A percentile compares a stretch with the other conserved stretches of the same genome.
phyloP scores from a whole-genome alignment of 2,797 vertebrate genomes.

The Caiman crocodilus region DNA sequence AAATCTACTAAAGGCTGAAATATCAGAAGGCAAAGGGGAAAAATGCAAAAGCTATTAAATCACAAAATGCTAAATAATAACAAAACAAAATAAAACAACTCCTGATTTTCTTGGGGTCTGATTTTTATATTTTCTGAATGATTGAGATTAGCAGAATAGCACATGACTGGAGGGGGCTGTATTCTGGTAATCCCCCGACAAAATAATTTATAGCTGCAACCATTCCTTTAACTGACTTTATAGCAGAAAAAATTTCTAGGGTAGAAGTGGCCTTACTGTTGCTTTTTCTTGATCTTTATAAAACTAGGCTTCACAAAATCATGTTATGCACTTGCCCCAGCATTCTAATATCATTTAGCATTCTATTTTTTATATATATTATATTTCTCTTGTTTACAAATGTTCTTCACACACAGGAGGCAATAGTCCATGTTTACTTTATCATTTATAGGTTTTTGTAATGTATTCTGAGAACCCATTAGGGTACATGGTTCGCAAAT shows the following conservation, averaged over 20 bases:
- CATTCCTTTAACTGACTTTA: background rate
- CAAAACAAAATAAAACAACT: background rate
- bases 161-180: background rate
- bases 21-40: background rate
- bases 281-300: background rate
- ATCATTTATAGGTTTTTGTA: conserved; percentile 54
- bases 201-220: background rate
- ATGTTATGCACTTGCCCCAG: background rate
- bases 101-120: background rate
- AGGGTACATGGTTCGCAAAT: conserved; percentile 64
- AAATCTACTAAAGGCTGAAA: background rate
- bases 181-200: background rate
- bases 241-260: background rate
- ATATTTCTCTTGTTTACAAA: conserved; percentile 65
- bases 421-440: conserved; percentile 50
- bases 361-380: conserved; percentile 26
- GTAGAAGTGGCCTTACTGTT: background rate
- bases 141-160: background rate
- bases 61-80: background rate
- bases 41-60: background rate
- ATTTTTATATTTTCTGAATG: too few relatives aligned
- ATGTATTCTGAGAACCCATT: conserved; percentile 76
- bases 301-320: conserved; percentile 13
- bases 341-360: conserved; percentile 28
- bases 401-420: conserved; percentile 27